These are phyloP conservation scores for Gobio occitaniae DNA, from an alignment of 2,797 vertebrate species.

Conservation along the genomic window DNA sequence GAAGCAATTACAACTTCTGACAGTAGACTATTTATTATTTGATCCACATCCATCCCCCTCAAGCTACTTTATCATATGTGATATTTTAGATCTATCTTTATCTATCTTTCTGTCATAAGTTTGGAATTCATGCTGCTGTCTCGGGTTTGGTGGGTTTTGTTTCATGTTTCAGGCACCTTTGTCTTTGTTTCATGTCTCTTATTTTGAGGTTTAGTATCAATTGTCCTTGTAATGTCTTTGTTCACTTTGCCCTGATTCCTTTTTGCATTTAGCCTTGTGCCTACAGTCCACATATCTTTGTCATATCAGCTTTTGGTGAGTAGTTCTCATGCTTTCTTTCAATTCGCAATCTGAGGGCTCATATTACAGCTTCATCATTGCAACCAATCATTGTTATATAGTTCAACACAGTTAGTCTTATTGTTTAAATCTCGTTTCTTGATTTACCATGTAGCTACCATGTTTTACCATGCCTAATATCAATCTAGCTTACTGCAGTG, in stretches of 20 bases:
- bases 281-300: neutral
- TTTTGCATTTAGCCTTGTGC: neutral
- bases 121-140: neutral
- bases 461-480: too few species aligned
- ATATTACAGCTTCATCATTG: neutral
- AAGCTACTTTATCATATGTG: neutral
- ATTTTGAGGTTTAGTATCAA: neutral
- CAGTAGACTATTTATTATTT: slow-evolving; percentile 36
- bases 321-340: neutral
- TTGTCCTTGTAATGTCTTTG: neutral
- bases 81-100: neutral
- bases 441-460: too few species aligned
- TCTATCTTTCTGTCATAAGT: neutral
- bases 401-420: too few species aligned
- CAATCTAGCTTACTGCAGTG: too few species aligned
- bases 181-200: neutral
- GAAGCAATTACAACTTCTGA: slow-evolving; percentile 30
- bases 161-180: neutral
- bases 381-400: too few species aligned
- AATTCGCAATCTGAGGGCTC: neutral
- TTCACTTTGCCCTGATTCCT: neutral
- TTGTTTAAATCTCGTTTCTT: too few species aligned
- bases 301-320: neutral
- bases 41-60: slow-evolving; percentile 13
- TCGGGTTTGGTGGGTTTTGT: too few species aligned